These are phyloP conservation scores for Dendrocincla fuliginosa DNA, from an alignment of 2,797 vertebrate species.

Conservation along the genomic window DNA sequence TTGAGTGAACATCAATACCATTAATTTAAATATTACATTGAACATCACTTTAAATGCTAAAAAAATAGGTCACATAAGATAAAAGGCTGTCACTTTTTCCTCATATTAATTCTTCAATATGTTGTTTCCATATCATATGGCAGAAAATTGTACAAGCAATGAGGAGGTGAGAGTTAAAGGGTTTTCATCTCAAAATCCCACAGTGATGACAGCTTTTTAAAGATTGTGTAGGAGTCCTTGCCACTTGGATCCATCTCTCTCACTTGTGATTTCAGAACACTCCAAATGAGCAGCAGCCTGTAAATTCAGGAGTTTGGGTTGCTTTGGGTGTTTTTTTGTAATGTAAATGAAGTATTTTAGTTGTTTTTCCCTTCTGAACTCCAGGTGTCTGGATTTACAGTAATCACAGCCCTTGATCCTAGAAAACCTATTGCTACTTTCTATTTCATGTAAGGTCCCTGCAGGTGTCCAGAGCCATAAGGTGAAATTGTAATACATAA, in stretches of 20 bases:
- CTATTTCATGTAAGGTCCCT: neutral
- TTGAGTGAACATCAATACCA: neutral
- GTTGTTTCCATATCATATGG: neutral
- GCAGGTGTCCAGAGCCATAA: neutral
- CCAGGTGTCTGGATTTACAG: neutral
- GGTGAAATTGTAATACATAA: neutral
- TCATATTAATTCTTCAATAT: neutral
- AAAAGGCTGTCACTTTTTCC: neutral
- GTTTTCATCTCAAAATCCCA: constrained; percentile 1
- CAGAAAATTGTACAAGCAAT: neutral
- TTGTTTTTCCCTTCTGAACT: neutral
- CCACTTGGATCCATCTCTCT: neutral
- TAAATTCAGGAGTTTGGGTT: neutral
- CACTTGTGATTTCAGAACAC: neutral
- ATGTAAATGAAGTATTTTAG: neutral
- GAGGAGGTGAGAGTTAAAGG: neutral
- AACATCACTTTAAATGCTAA: neutral
- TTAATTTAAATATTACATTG: neutral
- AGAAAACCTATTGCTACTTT: neutral
- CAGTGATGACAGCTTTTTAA: neutral
- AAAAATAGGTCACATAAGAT: neutral
- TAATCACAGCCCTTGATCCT: neutral
- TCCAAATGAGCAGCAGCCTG: constrained; percentile 24
- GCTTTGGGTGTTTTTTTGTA: neutral
- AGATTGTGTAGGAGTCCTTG: neutral